phyloP scores from a whole-genome alignment of 2,888 invertebrate species.

The Resseliella maxima region DNA sequence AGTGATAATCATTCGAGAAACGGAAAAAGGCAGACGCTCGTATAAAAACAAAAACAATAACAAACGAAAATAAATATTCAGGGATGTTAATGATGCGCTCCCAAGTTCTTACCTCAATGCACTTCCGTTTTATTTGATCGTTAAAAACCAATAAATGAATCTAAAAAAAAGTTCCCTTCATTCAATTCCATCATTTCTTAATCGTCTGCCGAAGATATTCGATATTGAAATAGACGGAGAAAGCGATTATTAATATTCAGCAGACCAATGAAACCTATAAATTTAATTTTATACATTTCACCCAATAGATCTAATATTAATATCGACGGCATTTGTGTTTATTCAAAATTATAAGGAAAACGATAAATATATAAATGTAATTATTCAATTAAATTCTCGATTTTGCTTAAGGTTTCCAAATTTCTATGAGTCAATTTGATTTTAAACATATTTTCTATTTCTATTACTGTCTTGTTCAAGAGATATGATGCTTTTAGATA shows the following conservation, averaged over 20 bases:
- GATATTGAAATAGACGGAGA: no score
- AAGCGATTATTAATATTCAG: background rate
- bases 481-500: no score
- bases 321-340: no score
- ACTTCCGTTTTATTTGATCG: background rate
- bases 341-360: no score
- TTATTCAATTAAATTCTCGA: no score
- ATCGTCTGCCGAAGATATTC: background rate
- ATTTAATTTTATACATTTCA: background rate
- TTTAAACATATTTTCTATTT: no score
- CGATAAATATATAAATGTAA: no score
- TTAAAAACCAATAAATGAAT: background rate
- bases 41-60: background rate
- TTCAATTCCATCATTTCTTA: background rate
- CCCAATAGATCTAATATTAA: background rate
- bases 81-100: constrained; percentile 1
- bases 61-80: background rate
- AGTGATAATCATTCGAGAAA: background rate
- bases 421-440: no score
- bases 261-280: background rate
- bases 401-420: no score
- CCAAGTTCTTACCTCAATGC: background rate
- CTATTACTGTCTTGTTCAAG: no score
- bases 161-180: background rate
- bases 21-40: background rate